phyloP scores from a whole-genome alignment of 2,888 invertebrate genomes.

The Phragmatobia fuliginosa region DNA sequence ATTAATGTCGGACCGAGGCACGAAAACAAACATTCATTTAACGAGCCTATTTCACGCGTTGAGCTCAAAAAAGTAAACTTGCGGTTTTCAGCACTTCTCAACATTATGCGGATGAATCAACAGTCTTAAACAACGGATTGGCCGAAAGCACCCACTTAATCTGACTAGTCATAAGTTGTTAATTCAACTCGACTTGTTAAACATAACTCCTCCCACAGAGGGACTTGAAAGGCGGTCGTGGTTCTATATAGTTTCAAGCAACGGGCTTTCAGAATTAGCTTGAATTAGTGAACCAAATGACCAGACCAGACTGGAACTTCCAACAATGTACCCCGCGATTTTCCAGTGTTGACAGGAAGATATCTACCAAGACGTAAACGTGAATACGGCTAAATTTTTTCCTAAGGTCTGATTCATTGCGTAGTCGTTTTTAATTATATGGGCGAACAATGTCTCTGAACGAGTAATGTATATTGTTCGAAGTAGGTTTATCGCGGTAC shows the following conservation, averaged over 20 bases:
- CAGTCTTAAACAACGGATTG: conserved; percentile 27
- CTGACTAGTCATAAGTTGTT: conserved; percentile 39
- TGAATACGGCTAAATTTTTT: conserved; percentile 32
- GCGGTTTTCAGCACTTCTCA: conserved; percentile 7
- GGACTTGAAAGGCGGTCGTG: conserved; percentile 33
- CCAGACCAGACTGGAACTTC: conserved; percentile 60
- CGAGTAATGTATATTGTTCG: conserved; percentile 50
- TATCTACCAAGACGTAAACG: conserved; percentile 43
- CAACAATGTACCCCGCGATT: conserved; percentile 57
- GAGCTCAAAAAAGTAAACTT: conserved; percentile 11
- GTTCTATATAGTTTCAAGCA: conserved; percentile 42
- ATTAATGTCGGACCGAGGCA: conserved; percentile 14
- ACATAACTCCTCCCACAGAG: conserved; percentile 47
- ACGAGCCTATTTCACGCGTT: conserved; percentile 16
- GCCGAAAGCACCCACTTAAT: conserved; percentile 35
- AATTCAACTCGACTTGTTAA: conserved; percentile 48
- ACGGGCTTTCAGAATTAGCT: conserved; percentile 60
- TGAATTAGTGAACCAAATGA: conserved; percentile 73
- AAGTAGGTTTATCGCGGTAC: conserved; percentile 20
- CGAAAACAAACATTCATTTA: conserved; percentile 20
- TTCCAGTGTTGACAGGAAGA: conserved; percentile 68
- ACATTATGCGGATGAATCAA: conserved; percentile 27
- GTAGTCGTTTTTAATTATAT: neutral
- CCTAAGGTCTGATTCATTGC: conserved; percentile 42
- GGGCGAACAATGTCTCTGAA: neutral